phyloP scores from a whole-genome alignment of 2,888 invertebrate genomes.

The Leptopilina drosophilae region DNA sequence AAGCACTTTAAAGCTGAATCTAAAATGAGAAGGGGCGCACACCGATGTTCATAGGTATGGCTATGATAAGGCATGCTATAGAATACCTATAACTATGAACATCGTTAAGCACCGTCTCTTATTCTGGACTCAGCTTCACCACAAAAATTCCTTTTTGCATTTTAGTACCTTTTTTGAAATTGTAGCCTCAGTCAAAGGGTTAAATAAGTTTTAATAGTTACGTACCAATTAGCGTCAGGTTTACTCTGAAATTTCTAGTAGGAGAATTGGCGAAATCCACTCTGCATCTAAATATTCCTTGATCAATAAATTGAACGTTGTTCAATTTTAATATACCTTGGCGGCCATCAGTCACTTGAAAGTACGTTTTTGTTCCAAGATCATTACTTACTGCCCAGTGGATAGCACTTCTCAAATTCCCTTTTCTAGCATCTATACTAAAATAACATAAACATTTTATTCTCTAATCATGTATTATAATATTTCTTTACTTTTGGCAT shows the following conservation, averaged over 20 bases:
- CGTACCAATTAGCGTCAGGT: slow-evolving; percentile 92
- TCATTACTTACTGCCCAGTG: slow-evolving; percentile 89
- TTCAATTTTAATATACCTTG: slow-evolving; percentile 85
- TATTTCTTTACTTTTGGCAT: too few relatives aligned
- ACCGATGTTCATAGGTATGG: too few relatives aligned
- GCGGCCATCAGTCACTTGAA: slow-evolving; percentile 83
- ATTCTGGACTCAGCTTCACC: too few relatives aligned
- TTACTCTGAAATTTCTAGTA: slow-evolving; percentile 90
- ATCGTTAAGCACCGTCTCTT: too few relatives aligned
- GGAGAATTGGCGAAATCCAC: slow-evolving; percentile 94
- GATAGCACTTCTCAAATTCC: slow-evolving; percentile 82
- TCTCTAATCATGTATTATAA: too few relatives aligned
- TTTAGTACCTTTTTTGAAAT: too few relatives aligned
- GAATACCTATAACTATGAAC: too few relatives aligned
- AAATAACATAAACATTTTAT: slow-evolving; percentile 48
- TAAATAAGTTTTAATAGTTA: slow-evolving; percentile 54
- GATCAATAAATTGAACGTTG: slow-evolving; percentile 85
- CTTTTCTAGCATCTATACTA: slow-evolving; percentile 88
- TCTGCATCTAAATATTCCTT: slow-evolving; percentile 91
- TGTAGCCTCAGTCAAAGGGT: too few relatives aligned
- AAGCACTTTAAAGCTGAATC: too few relatives aligned
- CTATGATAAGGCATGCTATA: too few relatives aligned
- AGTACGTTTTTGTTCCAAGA: slow-evolving; percentile 86
- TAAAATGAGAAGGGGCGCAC: too few relatives aligned
- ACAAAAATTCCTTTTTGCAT: too few relatives aligned